These are phyloP conservation scores for Archegozetes longisetosus DNA, from an alignment of 1,140 invertebrate genomes.

Conservation along the genomic window DNA sequence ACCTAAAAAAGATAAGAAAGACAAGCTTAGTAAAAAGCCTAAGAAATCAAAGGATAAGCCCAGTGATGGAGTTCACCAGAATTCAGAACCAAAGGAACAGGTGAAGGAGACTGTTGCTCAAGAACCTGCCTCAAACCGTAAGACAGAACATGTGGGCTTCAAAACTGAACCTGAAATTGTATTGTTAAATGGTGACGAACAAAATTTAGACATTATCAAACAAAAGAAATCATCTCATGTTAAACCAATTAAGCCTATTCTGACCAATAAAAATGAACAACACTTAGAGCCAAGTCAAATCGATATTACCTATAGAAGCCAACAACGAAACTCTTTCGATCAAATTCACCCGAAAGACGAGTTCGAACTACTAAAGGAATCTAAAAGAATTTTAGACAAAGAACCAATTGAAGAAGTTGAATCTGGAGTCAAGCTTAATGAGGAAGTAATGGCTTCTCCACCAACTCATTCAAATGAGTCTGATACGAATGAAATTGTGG, in stretches of 20 bases:
- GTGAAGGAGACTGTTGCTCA: background rate
- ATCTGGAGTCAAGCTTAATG: background rate
- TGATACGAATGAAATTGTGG: background rate
- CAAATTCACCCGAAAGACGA: background rate
- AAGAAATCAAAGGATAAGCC: constrained; percentile 16
- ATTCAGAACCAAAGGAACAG: background rate
- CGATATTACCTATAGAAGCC: background rate
- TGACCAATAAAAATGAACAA: background rate
- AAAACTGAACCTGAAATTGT: constrained; percentile 6
- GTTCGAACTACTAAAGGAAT: background rate
- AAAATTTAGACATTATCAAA: constrained; percentile 2
- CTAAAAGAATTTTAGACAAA: background rate
- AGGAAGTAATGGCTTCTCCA: background rate
- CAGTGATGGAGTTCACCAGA: constrained; percentile 5
- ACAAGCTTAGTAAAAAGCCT: too few relatives aligned
- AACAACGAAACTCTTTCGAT: background rate
- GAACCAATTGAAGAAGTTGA: background rate
- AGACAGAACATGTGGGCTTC: background rate
- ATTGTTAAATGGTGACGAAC: constrained; percentile 1
- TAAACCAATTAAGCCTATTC: constrained; percentile 4
- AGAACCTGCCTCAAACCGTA: background rate
- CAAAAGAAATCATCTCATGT: background rate
- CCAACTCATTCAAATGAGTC: background rate
- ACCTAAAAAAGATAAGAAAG: constrained; percentile 19
- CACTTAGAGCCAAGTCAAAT: background rate